A percentile compares a stretch with the other conserved stretches of the same genome.
phyloP scores from a whole-genome alignment of 2,113 vertebrate species.

The Dunckerocampus dactyliophorus region DNA sequence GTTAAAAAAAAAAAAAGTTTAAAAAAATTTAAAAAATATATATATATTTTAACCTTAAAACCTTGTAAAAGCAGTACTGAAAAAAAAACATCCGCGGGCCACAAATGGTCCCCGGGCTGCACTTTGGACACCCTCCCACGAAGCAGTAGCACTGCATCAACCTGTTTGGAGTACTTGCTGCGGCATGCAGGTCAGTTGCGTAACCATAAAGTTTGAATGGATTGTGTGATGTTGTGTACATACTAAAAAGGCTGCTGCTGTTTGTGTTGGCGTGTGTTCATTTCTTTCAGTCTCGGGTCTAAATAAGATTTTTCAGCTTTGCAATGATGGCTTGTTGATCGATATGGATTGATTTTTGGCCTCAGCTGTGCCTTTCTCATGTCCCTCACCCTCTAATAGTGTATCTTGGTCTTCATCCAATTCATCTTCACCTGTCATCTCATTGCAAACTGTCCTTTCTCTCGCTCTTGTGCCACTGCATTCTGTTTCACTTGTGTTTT shows the following conservation, averaged over 20 bases:
- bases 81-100: too few relatives aligned
- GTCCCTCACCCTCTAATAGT: neutral
- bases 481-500: neutral
- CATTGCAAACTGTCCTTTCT: neutral
- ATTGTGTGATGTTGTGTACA: too few relatives aligned
- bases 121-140: too few relatives aligned
- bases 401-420: neutral
- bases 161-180: too few relatives aligned
- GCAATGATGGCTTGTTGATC: slow-evolving; percentile 36
- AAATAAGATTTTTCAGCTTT: slow-evolving; percentile 31
- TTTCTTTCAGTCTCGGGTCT: slow-evolving; percentile 16
- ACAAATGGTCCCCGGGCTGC: too few relatives aligned
- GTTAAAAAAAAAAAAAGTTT: too few relatives aligned
- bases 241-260: slow-evolving; percentile 20
- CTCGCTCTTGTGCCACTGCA: neutral
- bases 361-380: slow-evolving; percentile 1
- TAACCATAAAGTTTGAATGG: too few relatives aligned
- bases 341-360: slow-evolving; percentile 42
- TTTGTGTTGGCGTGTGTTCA: slow-evolving; percentile 3
- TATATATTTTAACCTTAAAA: too few relatives aligned
- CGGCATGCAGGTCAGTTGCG: too few relatives aligned
- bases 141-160: too few relatives aligned
- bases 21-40: too few relatives aligned
- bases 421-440: slow-evolving; percentile 8
- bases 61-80: too few relatives aligned